These are phyloP conservation scores for Fragum sueziense DNA, from an alignment of 2,888 invertebrate genomes.

Conservation along the genomic window DNA sequence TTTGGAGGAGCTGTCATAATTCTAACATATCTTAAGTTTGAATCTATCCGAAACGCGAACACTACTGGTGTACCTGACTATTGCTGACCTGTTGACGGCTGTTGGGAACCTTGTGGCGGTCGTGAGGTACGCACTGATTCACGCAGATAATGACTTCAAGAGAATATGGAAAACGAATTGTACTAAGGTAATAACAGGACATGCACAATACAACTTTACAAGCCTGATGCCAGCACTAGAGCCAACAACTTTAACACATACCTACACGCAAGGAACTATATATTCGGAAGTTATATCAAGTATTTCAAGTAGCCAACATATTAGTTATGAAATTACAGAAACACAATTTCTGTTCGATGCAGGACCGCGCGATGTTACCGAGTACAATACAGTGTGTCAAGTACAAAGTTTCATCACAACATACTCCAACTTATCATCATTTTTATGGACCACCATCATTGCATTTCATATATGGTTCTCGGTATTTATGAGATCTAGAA, in stretches of 20 bases:
- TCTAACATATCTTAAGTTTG: conserved; percentile 37
- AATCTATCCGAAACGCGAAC: conserved; percentile 45
- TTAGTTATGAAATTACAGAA: too few species aligned
- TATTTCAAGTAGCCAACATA: too few species aligned
- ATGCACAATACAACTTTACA: not conserved
- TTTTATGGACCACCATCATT: conserved; percentile 53
- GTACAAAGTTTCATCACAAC: conserved; percentile 53
- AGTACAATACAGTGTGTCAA: conserved; percentile 20
- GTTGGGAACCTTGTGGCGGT: conserved; percentile 53
- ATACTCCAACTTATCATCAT: conserved; percentile 48
- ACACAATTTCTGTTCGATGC: too few species aligned
- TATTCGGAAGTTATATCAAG: too few species aligned
- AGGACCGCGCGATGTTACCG: not conserved
- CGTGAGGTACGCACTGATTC: conserved; percentile 33
- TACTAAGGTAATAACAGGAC: not conserved
- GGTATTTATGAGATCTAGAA: conserved; percentile 19
- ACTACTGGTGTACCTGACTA: conserved; percentile 58
- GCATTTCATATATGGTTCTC: conserved; percentile 45
- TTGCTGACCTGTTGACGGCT: conserved; percentile 58
- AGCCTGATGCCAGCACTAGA: not conserved
- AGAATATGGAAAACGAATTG: not conserved
- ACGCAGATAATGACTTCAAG: not conserved
- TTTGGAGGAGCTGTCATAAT: conserved; percentile 58
- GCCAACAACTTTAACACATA: too few species aligned
- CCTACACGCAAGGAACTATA: too few species aligned